Conservation (phyloP, 2,888 invertebrate species). For the Latrodectus elegans region DNA sequence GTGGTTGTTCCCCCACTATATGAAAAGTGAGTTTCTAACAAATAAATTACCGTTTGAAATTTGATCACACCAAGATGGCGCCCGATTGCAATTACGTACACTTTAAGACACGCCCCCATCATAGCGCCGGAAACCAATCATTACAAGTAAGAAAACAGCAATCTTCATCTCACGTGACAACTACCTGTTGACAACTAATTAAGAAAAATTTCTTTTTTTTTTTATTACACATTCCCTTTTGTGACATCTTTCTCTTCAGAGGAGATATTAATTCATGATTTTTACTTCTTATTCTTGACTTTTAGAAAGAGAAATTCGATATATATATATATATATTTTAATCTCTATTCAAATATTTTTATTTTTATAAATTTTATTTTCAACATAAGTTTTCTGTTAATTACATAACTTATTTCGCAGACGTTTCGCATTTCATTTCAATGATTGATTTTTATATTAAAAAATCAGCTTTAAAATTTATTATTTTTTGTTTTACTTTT, state of each 20-base stretch:
- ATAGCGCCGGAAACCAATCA: conserved; percentile 25
- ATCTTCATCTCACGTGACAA: conserved; percentile 39
- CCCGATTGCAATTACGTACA: conserved; percentile 23
- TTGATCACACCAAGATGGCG: conserved; percentile 41
- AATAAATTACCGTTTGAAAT: conserved; percentile 6
- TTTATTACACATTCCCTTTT: background rate
- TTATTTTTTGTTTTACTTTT: too few relatives aligned
- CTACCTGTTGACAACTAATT: conserved; percentile 49
- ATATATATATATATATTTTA: too few relatives aligned
- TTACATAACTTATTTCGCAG: too few relatives aligned
- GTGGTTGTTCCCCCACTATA: too few relatives aligned
- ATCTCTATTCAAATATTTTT: too few relatives aligned
- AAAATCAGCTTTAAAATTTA: too few relatives aligned
- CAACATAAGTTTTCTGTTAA: too few relatives aligned
- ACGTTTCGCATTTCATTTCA: too few relatives aligned
- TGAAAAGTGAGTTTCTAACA: background rate
- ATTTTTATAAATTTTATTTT: too few relatives aligned
- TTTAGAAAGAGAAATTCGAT: too few relatives aligned
- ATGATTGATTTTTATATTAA: too few relatives aligned
- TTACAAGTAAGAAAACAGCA: conserved; percentile 27
- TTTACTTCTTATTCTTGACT: background rate
- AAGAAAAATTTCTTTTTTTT: conserved; percentile 10
- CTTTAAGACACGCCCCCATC: conserved; percentile 3
- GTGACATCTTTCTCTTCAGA: too few relatives aligned
- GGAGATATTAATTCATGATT: background rate